A percentile compares a stretch with the other conserved stretches of the same genome.
These are phyloP conservation scores for Poecilia latipinna DNA, from an alignment of 2,113 vertebrate species.

Conservation along the genomic window DNA sequence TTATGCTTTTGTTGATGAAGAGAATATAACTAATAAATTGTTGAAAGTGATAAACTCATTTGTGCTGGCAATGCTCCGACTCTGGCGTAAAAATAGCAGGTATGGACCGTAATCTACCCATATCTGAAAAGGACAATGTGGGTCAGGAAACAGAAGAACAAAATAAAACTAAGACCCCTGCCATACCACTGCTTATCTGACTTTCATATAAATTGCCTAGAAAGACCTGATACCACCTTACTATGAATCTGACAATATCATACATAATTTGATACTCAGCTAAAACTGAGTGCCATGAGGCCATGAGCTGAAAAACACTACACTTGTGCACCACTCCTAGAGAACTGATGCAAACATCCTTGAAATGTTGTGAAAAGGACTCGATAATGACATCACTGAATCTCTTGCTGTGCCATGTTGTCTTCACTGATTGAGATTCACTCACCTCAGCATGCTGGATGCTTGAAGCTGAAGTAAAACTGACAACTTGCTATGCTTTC, in stretches of 20 bases:
- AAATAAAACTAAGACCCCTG: not conserved
- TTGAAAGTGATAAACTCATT: not conserved
- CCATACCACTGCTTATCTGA: too few species aligned
- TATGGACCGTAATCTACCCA: not conserved
- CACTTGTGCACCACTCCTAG: not conserved
- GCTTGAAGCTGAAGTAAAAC: not conserved
- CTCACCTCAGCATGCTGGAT: not conserved
- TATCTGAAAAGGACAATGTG: not conserved
- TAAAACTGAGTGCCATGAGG: not conserved
- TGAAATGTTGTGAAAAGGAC: not conserved
- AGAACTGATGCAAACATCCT: not conserved
- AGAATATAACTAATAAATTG: not conserved
- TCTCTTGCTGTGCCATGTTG: too few species aligned
- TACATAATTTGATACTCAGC: not conserved
- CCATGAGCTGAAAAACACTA: too few species aligned
- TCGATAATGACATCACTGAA: not conserved
- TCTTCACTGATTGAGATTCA: not conserved
- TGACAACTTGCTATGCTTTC: not conserved
- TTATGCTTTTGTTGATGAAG: conserved; percentile 6
- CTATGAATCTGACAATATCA: not conserved
- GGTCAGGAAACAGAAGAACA: not conserved
- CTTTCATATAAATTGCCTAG: too few species aligned
- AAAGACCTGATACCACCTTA: not conserved
- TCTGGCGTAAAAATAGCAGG: not conserved
- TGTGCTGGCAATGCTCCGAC: not conserved